These are phyloP conservation scores for Acanthisitta chloris DNA, from an alignment of 2,113 vertebrate genomes.

Conservation along the genomic window DNA sequence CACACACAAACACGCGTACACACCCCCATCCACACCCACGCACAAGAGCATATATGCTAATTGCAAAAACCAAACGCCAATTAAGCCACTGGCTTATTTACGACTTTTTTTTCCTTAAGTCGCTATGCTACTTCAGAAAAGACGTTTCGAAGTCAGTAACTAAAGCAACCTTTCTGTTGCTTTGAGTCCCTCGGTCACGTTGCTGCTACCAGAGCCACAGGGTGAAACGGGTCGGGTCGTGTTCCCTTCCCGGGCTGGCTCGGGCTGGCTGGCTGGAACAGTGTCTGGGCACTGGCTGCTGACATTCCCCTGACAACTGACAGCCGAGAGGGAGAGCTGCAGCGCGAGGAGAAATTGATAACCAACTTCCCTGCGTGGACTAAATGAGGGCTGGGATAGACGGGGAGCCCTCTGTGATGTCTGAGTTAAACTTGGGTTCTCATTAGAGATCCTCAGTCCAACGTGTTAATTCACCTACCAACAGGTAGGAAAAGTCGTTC, in stretches of 20 bases:
- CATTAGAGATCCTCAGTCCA: conserved; percentile 16
- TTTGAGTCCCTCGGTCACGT: background rate
- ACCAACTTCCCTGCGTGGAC: background rate
- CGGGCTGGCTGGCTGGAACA: background rate
- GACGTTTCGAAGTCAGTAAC: background rate
- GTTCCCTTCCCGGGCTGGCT: background rate
- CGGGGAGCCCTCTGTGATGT: background rate
- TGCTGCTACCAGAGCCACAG: background rate
- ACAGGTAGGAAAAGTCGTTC: conserved; percentile 51
- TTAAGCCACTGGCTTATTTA: conserved; percentile 10
- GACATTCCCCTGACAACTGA: background rate
- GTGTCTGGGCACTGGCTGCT: background rate
- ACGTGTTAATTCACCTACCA: conserved; percentile 50
- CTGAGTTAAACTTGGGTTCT: background rate
- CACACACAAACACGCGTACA: background rate
- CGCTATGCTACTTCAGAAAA: background rate
- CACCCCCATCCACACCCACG: background rate
- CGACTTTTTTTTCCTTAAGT: background rate
- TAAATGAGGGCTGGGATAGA: background rate
- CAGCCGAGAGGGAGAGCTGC: background rate
- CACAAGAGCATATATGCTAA: background rate
- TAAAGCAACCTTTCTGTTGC: background rate
- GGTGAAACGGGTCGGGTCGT: background rate
- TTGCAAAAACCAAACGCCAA: background rate
- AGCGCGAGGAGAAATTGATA: background rate